Base-by-base conservation (phyloP, 2,797 vertebrate species). In the Oryzias sinensis region DNA sequence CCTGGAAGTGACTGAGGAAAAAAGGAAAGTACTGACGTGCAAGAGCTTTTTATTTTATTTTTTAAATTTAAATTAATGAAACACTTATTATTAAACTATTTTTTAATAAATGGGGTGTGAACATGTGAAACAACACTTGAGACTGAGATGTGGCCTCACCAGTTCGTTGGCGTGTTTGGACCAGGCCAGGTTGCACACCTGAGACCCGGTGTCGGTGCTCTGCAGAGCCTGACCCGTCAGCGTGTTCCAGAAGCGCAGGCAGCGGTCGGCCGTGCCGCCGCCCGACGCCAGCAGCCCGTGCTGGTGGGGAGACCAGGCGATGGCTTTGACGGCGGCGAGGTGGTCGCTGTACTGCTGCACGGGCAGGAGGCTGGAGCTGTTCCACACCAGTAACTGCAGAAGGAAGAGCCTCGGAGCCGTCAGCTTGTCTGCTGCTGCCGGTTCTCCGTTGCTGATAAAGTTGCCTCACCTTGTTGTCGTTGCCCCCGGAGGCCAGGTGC, bases 111-210 rank as follows among this genome's bases (percentile, higher is more conserved):
- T 3, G 9, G 9, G 33, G 9, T 37, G 33, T 37, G 33, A 37
- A 37, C 33, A 11, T 4, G 11, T 11, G 9, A 37, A 37, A 11
- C 9, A 27, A 2, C 27, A 27, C 5, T 27, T 27, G 27, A 1
- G 27, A 27, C 27, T 27, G 27, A 11, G 42, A 43, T 43, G 15
- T 7, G 16, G 14, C 33, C 90, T 93, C 76, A 94, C 93, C 93
- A 94, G 89, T 50, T 94, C 93, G 14, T 93, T 93, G 76, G 93
- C 92, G 4, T 94, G 92, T 72, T 94, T 94, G 79, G 93, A 94
- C 93, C 93, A 94, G 4, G 93, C 93, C 74, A 94, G 83, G 86
- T 93, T 94, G 90, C 93, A 94, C 73, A 94, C 93, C 79, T 93
- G 93, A 2, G 93, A 94, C 53, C 93, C 93, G 0, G 93, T 94